Base-by-base conservation (phyloP, 2,113 vertebrate species). In the Cyanoderma ruficeps region DNA sequence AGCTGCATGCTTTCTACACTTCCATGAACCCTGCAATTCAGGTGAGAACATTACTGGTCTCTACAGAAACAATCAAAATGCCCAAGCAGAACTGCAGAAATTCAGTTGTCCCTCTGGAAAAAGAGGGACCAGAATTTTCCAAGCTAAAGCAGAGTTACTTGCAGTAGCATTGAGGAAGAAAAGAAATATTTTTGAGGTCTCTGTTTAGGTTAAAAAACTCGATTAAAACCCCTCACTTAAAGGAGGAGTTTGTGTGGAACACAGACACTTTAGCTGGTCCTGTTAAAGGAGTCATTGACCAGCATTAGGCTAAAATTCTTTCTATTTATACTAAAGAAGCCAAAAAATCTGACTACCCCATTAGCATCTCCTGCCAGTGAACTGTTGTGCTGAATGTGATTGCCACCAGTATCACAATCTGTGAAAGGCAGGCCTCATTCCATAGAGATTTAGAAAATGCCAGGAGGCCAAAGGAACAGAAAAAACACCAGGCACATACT, bases 341-440 rank as follows among this genome's bases (percentile, higher is more conserved):
- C 27, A 24, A 39, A 83, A 56, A 78, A 68, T 68, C 85, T 81
- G 35, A 79, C 42, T 22, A 13, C 7, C 88, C 83, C 89, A 24
- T 39, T 75, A 91, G 79, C 82, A 90, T 70, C 93, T 92, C 53
- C 87, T 91, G 84, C 49, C 88, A 77, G 57, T 30, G 75, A 89
- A 70, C 50, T 85, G 74, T 87, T 84, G 22, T 41, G 41, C 61
- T 85, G 46, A 82, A 46, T 1, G 1, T 37, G 21, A 25, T 78
- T 94, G 92, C 91, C 72, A 94, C 86, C 72, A 71, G 77, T 18
- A 4, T 49, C 30, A 28, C 7, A 11, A 42, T 53, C 22, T 55
- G 25, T 63, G 39, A n/a, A 74, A 87, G 68, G 37, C 42, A 79
- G 19, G 17, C 20, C 10, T 28, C 10, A 6, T 72, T 64, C 77